Conservation (phyloP, 2,888 invertebrate species). For the Erebia ligea region DNA sequence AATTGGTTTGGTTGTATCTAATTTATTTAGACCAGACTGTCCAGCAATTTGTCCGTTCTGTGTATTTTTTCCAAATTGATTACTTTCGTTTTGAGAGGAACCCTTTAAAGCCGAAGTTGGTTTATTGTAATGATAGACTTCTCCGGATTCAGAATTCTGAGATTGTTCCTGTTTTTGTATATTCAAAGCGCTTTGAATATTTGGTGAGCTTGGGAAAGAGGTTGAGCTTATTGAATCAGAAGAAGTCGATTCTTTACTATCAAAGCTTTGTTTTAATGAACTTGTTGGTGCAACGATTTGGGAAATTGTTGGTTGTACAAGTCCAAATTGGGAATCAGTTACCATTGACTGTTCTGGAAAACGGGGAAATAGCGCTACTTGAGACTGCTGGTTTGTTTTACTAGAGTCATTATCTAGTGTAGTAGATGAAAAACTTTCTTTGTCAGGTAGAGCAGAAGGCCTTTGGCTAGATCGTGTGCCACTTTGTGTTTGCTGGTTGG, state of each 20-base stretch:
- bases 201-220: background rate
- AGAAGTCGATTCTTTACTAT: background rate
- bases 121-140: conserved; percentile 40
- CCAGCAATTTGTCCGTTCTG: background rate
- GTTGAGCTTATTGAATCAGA: conserved; percentile 2
- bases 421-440: conserved; percentile 5
- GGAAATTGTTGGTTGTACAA: background rate
- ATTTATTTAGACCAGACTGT: background rate
- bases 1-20: conserved; percentile 13
- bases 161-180: conserved; percentile 4
- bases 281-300: background rate
- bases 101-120: conserved; percentile 29
- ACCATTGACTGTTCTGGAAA: background rate
- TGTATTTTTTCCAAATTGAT: conserved; percentile 12
- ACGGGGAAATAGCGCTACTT: background rate
- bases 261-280: background rate
- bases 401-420: background rate
- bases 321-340: background rate
- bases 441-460: background rate
- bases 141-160: conserved; percentile 17
- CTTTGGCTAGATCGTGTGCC: background rate
- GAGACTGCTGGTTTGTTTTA: conserved; percentile 1
- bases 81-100: conserved; percentile 12
- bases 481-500: background rate
- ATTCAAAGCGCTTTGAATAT: background rate